Conservation (phyloP, 2,113 vertebrate genomes). For the Muntiacus reevesi region DNA sequence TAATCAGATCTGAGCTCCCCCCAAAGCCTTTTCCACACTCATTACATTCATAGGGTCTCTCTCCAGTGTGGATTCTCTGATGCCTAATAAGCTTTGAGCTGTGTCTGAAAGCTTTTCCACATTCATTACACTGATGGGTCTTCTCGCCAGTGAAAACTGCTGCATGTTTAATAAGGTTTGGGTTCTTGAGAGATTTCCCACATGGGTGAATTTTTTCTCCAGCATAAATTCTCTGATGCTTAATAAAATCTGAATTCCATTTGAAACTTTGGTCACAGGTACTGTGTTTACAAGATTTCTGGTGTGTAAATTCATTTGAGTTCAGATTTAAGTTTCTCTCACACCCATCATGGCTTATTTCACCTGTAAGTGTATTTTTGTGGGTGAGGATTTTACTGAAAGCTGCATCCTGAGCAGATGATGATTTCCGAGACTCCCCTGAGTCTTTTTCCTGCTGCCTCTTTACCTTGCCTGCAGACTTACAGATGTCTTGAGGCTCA, state of each 20-base stretch:
- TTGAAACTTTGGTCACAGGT: conserved; percentile 57
- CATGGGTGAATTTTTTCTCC: conserved; percentile 51
- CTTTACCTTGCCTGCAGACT: background rate
- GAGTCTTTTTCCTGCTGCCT: background rate
- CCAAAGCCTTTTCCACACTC: conserved; percentile 62
- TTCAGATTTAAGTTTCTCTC: conserved; percentile 9
- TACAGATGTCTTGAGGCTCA: background rate
- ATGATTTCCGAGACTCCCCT: background rate
- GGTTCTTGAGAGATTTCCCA: conserved; percentile 79
- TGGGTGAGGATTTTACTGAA: conserved; percentile 49
- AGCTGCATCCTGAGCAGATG: background rate
- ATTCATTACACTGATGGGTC: conserved; percentile 50
- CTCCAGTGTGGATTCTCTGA: conserved; percentile 52
- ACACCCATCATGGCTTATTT: background rate
- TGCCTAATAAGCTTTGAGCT: conserved; percentile 57
- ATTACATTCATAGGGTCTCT: conserved; percentile 58
- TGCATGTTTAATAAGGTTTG: conserved; percentile 78
- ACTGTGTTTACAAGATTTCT: background rate
- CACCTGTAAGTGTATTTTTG: background rate
- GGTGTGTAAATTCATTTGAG: background rate
- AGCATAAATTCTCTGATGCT: conserved; percentile 72
- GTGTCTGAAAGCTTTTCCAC: conserved; percentile 64
- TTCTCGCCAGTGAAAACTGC: conserved; percentile 77
- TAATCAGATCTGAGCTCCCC: conserved; percentile 32
- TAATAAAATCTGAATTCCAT: conserved; percentile 71